phyloP scores from a whole-genome alignment of 1,140 invertebrate genomes.

The Diorhabda sublineata region DNA sequence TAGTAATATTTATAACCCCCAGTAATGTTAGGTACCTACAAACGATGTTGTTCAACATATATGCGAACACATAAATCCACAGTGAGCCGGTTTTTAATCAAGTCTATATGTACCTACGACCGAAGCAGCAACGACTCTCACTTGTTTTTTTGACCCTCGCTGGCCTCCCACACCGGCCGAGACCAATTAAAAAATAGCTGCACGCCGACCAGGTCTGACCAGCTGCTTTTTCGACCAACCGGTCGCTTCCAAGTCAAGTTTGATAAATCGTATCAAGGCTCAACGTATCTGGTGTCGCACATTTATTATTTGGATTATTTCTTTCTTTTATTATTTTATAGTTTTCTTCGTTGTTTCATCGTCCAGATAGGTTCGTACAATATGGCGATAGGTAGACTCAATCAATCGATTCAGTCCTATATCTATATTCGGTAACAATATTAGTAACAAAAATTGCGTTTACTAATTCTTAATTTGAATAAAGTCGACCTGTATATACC shows the following conservation, averaged over 20 bases:
- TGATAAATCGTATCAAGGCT: constrained; percentile 18
- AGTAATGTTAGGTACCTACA: no score
- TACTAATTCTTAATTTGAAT: no score
- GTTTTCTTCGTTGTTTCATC: background rate
- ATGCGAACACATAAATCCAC: background rate
- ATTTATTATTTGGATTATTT: constrained; percentile 20
- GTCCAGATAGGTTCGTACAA: background rate
- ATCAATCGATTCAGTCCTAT: background rate
- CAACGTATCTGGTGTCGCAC: constrained; percentile 14
- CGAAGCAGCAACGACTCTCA: constrained; percentile 5
- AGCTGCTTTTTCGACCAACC: constrained; percentile 31
- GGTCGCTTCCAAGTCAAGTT: constrained; percentile 4
- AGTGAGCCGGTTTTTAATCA: constrained; percentile 10
- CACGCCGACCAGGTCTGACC: constrained; percentile 32
- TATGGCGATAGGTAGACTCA: background rate
- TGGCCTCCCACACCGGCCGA: constrained; percentile 23
- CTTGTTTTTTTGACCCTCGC: constrained; percentile 24
- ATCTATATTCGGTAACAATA: no score
- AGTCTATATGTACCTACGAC: background rate
- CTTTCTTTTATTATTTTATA: constrained; percentile 10
- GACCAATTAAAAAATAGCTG: constrained; percentile 42
- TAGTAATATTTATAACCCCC: no score
- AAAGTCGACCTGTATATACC: no score
- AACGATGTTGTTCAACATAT: no score
- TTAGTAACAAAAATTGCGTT: no score